These are phyloP conservation scores for Mycteria americana DNA, from an alignment of 2,797 vertebrate species.

Conservation along the genomic window DNA sequence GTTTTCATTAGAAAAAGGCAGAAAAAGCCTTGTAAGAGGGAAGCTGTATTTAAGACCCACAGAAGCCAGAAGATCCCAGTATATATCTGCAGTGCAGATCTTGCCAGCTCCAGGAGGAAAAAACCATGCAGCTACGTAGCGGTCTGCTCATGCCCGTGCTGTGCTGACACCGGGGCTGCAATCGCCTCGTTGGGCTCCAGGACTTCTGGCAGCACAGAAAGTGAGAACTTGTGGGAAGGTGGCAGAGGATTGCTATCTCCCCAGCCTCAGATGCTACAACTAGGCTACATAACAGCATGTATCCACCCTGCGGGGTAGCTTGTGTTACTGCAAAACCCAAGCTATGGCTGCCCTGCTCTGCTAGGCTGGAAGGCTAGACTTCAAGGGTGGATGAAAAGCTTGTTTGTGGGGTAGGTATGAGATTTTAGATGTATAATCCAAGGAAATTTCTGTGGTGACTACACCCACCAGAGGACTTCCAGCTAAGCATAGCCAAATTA, in stretches of 20 bases:
- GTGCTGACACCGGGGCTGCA: background rate
- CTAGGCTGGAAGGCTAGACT: background rate
- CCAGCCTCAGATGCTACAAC: background rate
- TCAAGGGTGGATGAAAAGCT: background rate
- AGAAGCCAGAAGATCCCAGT: background rate
- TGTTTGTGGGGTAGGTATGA: background rate
- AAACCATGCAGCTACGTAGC: background rate
- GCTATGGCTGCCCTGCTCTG: background rate
- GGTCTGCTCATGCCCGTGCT: background rate
- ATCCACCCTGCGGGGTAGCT: accelerated
- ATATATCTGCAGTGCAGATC: background rate
- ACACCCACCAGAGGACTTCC: background rate
- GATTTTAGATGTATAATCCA: too few species aligned
- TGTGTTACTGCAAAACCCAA: background rate
- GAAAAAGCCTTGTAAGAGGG: background rate
- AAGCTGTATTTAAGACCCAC: background rate
- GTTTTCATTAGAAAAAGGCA: background rate
- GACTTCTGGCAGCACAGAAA: background rate
- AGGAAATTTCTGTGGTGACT: background rate
- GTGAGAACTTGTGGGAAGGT: background rate
- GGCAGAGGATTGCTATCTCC: background rate
- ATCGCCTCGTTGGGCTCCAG: accelerated
- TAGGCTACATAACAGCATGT: accelerated
- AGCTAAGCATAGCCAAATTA: background rate
- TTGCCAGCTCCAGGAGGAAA: background rate